Conservation (phyloP, 2,113 vertebrate genomes). For the Equus przewalskii region DNA sequence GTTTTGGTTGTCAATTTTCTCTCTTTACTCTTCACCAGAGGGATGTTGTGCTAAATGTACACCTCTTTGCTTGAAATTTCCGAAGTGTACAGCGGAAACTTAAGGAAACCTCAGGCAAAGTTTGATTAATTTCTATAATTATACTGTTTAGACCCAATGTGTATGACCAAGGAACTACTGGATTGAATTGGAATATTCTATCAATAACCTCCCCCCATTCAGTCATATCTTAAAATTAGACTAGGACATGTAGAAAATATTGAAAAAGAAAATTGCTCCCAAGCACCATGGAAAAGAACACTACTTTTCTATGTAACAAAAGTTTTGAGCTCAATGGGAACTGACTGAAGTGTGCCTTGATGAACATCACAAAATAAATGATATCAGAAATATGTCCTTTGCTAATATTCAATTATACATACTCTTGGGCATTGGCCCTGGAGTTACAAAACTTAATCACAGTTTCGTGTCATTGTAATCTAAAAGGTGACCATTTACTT, state of each 20-base stretch:
- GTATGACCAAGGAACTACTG: background rate
- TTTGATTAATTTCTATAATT: slow-evolving; percentile 7
- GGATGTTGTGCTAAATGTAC: too few relatives aligned
- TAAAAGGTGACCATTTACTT: background rate
- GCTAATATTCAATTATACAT: too few relatives aligned
- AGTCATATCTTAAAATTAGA: background rate
- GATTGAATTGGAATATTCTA: background rate
- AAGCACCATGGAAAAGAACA: background rate
- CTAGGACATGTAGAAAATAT: background rate
- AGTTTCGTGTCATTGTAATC: background rate
- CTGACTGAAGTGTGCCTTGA: too few relatives aligned
- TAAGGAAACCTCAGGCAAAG: background rate
- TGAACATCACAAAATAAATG: too few relatives aligned
- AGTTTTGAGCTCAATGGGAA: too few relatives aligned
- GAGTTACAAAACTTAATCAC: background rate
- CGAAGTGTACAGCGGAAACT: too few relatives aligned
- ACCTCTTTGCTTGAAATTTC: too few relatives aligned
- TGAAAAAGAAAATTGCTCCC: background rate
- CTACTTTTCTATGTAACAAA: too few relatives aligned
- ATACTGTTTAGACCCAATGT: background rate
- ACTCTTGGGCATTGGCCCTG: too few relatives aligned
- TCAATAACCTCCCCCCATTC: background rate
- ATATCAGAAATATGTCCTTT: too few relatives aligned
- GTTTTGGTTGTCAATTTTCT: too few relatives aligned
- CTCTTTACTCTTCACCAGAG: too few relatives aligned